Evolutionary conservation across 2,113 vertebrate genomes (phyloP), one percentile per base, ranked within the genome.

Genomic region (Tylochromis polylepis): DNA sequence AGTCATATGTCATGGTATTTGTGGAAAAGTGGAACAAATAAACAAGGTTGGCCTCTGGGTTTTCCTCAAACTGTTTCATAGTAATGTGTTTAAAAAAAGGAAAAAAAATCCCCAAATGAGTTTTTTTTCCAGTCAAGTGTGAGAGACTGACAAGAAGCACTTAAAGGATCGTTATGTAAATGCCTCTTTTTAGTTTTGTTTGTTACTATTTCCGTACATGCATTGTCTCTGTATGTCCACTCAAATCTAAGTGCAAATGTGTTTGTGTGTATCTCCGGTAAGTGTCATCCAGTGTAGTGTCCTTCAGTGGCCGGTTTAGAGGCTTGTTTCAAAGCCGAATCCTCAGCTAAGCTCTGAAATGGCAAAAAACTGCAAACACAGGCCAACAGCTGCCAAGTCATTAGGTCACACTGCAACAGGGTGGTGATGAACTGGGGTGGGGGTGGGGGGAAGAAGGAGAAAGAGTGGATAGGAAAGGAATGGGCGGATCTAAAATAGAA

Each of bases 371-470:
- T 91, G 90, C 94, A 90, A 92, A 89, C 91, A 80, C 90, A 92
- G 88, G 62, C 88, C 83, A 80, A 90, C 88, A 78, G 90, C 91
- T 94, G 92, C 91, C 90, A 93, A 93, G 87, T 84, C 80, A 89
- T 87, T 89, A 91, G 91, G 93, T 95, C 91, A 86, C 83, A 88
- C 78, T 82, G 89, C 84, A 90, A 92, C 77, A 88, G 84, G 27
- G 86, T 87, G 80, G 82, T 70, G 88, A 93, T 82, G 59, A 86
- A 88, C 82, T 62, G 49, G 65, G 22, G 51, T 43, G 15, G 43
- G 75, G 56, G 49, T 36, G 22, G 43, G 55, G 55, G 31, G 59
- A 5, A 46, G 24, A 6, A 46, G 2, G 6, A 81, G 29, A 53
- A 24, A 22, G 34, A 11, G 8, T 24, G 53, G 34, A 38, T 24